Conservation (phyloP, 1,140 invertebrate species). For the Procambarus clarkii region DNA sequence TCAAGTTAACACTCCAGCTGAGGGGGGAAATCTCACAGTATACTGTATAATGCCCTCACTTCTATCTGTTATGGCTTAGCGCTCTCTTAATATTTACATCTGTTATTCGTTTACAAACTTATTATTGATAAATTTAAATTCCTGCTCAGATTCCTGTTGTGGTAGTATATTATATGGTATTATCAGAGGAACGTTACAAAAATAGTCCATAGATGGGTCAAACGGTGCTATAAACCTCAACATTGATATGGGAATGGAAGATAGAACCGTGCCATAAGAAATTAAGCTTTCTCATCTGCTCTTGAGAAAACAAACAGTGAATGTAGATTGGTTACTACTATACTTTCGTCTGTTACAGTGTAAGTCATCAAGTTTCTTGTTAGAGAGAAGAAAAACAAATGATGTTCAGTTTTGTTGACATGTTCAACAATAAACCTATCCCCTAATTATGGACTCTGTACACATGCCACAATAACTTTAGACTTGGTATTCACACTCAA, state of each 20-base stretch:
- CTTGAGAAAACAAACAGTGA: not conserved
- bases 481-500: too few species aligned
- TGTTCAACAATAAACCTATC: not conserved
- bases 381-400: not conserved
- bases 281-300: not conserved
- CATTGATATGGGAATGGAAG: not conserved
- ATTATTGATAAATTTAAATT: not conserved
- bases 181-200: conserved; percentile 3
- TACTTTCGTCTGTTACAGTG: not conserved
- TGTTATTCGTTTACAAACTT: not conserved
- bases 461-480: not conserved
- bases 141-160: conserved; percentile 13
- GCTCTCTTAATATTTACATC: not conserved
- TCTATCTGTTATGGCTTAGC: not conserved
- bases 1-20: not conserved
- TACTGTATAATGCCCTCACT: not conserved
- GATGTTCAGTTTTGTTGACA: not conserved
- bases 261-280: not conserved
- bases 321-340: not conserved
- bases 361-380: not conserved
- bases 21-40: not conserved
- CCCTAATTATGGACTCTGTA: not conserved
- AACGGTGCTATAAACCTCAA: not conserved
- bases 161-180: not conserved
- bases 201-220: not conserved